Conservation (phyloP, 2,797 vertebrate species). For the Furcifer pardalis region DNA sequence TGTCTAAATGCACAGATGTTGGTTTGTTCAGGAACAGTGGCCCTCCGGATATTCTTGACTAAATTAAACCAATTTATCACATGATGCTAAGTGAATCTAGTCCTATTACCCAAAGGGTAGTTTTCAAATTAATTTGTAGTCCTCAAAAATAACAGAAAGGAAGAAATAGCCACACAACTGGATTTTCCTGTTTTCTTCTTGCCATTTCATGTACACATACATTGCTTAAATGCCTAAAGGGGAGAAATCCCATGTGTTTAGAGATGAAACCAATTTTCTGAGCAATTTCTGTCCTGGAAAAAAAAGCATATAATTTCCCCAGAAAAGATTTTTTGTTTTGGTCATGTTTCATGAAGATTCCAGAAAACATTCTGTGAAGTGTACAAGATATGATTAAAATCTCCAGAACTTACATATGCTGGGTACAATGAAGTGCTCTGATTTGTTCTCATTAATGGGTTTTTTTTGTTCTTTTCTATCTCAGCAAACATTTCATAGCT, state of each 20-base stretch:
- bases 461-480: not conserved
- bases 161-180: constrained; percentile 45
- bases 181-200: constrained; percentile 51
- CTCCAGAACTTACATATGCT: constrained; percentile 43
- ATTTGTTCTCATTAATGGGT: not conserved
- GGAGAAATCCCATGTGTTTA: constrained; percentile 41
- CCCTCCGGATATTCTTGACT: constrained; percentile 46
- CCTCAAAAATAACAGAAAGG: rapidly evolving
- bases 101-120: constrained; percentile 28
- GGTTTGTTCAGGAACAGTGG: constrained; percentile 42
- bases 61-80: constrained; percentile 59
- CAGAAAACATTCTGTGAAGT: constrained; percentile 30
- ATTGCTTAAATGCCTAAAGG: constrained; percentile 22
- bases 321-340: not conserved
- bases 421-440: constrained; percentile 50
- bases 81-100: constrained; percentile 22
- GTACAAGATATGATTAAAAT: constrained; percentile 25
- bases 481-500: not conserved
- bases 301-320: constrained; percentile 12
- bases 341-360: not conserved
- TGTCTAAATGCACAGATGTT: constrained; percentile 19
- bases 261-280: constrained; percentile 42
- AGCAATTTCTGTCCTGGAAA: constrained; percentile 19
- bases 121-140: constrained; percentile 59
- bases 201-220: constrained; percentile 32